Base-by-base conservation (phyloP, 1,140 invertebrate genomes). In the Agrilus planipennis region DNA sequence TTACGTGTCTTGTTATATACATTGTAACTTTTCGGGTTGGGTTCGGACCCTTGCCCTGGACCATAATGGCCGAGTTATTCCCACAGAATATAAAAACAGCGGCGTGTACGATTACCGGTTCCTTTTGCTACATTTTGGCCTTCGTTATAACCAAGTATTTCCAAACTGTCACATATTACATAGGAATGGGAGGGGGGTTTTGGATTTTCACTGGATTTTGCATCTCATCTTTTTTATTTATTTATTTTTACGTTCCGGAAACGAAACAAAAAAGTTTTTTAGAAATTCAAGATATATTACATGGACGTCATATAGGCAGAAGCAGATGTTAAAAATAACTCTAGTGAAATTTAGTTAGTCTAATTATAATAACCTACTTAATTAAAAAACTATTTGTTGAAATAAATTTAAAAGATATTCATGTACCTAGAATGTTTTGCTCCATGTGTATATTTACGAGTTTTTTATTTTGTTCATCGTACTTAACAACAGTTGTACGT, bases 181-280 rank as follows among this genome's bases (percentile, higher is more conserved):
- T 78, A 9, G 67, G 70, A n/a, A 70, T 73, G 11, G 76, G 81
- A 55, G 73, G 70, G 39, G 71, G 76, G 35, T 84, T 81, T 59
- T 79, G 72, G 68, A 54, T 77, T 11, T 89, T 89, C 58, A 64
- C 77, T 1, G 57, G 71, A 3, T 65, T 78, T 45, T 79, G 77
- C 17, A 49, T 74, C 0, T 30, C 74, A 2, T 68, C 76, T 3
- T 51, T 75, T 1, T 37, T 77, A 7, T 84, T 75, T 49, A 69
- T 75, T 28, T 60, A 75, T 10, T 58, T 68, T 3, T 66, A 70
- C 25, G 62, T 85, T 11, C 81, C 82, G 0, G 84, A 89, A 61
- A 89, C 84, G 0, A 86, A 86, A 62, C 79, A 79, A n/a, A 82
- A 79, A 53, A 74, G 75, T 0, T 70, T 84, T 27, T 71, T 74